These are phyloP conservation scores for Tokudaia tokunoshimensis DNA, from an alignment of 2,797 vertebrate species.

Conservation along the genomic window DNA sequence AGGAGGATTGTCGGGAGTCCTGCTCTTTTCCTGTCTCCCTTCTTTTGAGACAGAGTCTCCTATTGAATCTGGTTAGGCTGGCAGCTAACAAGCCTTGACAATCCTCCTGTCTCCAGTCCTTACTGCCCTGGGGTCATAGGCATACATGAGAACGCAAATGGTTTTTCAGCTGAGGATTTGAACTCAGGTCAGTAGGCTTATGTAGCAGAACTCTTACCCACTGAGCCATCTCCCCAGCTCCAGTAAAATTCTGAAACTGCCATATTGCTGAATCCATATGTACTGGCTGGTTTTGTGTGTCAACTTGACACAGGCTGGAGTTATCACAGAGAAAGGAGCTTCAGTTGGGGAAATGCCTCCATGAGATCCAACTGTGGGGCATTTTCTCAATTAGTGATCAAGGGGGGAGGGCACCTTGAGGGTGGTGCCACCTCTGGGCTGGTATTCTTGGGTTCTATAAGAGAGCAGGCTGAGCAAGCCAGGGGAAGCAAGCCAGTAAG, in stretches of 20 bases:
- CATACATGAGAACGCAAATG: background rate
- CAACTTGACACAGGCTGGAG: too few relatives aligned
- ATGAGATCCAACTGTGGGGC: too few relatives aligned
- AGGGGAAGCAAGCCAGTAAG: too few relatives aligned
- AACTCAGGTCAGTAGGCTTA: background rate
- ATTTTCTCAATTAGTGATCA: too few relatives aligned
- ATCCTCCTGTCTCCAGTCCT: background rate
- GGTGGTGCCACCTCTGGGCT: too few relatives aligned
- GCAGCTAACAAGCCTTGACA: background rate
- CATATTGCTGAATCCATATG: background rate
- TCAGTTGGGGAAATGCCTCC: too few relatives aligned
- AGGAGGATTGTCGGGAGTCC: background rate
- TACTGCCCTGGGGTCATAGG: background rate
- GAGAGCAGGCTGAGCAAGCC: too few relatives aligned
- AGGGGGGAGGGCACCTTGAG: too few relatives aligned
- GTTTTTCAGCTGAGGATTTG: background rate
- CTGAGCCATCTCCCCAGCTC: background rate
- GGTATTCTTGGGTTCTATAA: too few relatives aligned
- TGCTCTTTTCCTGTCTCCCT: background rate
- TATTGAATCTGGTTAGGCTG: background rate
- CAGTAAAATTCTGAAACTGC: background rate
- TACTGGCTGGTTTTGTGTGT: too few relatives aligned
- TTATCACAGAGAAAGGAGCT: too few relatives aligned
- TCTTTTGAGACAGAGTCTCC: background rate
- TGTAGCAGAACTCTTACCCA: background rate